Evolutionary conservation across 2,797 vertebrate species (phyloP).

Genomic region (Lerista edwardsae): DNA sequence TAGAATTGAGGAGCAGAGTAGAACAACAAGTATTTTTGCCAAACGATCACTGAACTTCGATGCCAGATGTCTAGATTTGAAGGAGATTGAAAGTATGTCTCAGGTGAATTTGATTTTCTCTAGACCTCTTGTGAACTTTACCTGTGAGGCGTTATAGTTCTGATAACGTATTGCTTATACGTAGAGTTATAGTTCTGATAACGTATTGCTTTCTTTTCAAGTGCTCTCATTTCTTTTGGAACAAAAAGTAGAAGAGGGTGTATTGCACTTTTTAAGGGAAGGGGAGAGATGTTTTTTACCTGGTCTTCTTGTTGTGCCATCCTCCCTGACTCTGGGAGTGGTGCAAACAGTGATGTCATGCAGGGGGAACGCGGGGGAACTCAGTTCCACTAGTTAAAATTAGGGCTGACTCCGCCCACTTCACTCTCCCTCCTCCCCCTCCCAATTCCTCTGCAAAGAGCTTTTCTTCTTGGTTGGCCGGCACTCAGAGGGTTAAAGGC

Average conservation of each 20-base stretch:
- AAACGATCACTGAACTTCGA: conserved; percentile 31
- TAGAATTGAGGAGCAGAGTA: conserved; percentile 50
- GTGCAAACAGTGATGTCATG: no score
- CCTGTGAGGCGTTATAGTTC: not conserved
- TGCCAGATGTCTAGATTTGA: not conserved
- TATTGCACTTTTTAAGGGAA: not conserved
- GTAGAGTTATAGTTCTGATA: not conserved
- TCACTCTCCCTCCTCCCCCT: no score
- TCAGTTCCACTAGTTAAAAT: no score
- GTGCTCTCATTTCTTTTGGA: not conserved
- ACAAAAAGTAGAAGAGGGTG: not conserved
- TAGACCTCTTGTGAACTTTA: conserved; percentile 18
- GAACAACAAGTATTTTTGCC: conserved; percentile 62
- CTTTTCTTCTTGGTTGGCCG: no score
- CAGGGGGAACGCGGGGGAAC: no score
- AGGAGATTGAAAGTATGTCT: conserved; percentile 4
- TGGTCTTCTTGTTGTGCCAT: no score
- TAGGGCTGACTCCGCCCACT: no score
- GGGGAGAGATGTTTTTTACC: no score
- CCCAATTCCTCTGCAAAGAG: no score
- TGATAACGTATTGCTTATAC: not conserved
- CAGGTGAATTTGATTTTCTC: conserved; percentile 43
- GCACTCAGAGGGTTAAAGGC: no score
- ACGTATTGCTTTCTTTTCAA: not conserved
- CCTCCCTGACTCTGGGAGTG: no score